Evolutionary conservation across 37 sponge, comb jelly and placozoan genomes (phyloP), one percentile per base, ranked within the genome.

Genomic region (Aphrocallistes beatrix): DNA sequence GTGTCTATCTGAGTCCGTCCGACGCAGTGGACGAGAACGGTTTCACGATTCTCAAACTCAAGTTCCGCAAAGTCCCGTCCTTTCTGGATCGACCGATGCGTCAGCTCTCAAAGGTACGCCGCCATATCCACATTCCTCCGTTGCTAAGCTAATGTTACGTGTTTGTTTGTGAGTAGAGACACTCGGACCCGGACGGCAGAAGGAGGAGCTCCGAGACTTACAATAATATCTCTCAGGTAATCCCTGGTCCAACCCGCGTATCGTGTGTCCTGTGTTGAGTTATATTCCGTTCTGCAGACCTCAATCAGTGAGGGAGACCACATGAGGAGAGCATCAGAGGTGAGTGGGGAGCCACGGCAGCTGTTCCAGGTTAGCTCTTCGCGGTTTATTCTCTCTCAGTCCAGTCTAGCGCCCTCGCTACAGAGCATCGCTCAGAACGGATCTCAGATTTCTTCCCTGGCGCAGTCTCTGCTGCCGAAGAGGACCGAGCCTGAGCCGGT

Each of bases 1-100:
- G 75, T 60, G 75, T 60, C 3, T 60, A 60, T 60, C n/a, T 60
- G 75, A 60, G 75, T 60, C 75, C 75, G 25, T 60, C 75, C 34
- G 75, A 60, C 75, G 75, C 75, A 3, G n/a, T 30, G 3, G 75
- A 60, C 21, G 75, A 60, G 25, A 60, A 28, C 75, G 75, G 75
- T 19, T 60, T 60, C 34, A 60, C 75, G n/a, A 60, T 60, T 6
- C 34, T 60, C 1, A 60, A 60, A 60, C 21, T 60, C 6, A 60
- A 60, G 34, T 60, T 60, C 21, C 75, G 75, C 3, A 60, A 60
- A 60, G 75, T 60, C 3, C 75, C 75, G 6, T 60, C 75, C n/a
- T 60, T 19, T 30, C 75, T 60, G 34, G 75, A 60, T 13, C 10
- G 75, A 13, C 75, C 75, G 28, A 60, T 60, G 75, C 75, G 75